Base-by-base conservation (phyloP, 2,113 vertebrate genomes). In the Hippocampus mohnikei region DNA sequence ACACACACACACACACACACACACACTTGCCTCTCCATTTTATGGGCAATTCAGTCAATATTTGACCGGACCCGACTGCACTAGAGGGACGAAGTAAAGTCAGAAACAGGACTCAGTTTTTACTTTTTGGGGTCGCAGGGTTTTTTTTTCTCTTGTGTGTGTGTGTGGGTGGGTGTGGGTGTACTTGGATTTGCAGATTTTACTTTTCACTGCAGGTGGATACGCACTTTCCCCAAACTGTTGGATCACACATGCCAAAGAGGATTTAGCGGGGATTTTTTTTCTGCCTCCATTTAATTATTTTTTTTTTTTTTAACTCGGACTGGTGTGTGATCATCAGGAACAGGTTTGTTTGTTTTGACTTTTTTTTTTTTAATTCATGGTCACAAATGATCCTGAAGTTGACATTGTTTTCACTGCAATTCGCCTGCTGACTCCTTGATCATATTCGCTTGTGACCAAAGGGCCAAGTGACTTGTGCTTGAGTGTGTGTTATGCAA, bases 271-370 rank as follows among this genome's bases (percentile, higher is more conserved):
- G 37, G 21, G 21, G 21, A 21, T 70, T 71, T 78, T 62, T 46
- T 68, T 25, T 18, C 25, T 37, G 18, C 33, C 15, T 67, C 70
- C 74, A 15, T 75, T 80, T 64, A 46, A 62, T 73, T 77, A 66
- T 62, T 71, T 67, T 79, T 88, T 37, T 37, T 33, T 33, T 33
- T 37, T 89, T 85, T 85, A 85, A 90, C 84, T 71, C 74, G 74
- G 83, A 85, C 82, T 83, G 55, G 74, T 72, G 73, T 74, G 64
- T 63, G 66, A 41, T 56, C 86, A 75, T 56, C 86, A 75, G 44
- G 70, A 75, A 88, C 78, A 93, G 91, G 92, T 93, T 86, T 84
- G 91, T 92, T 85, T 85, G 80, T 79, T 87, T 56, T 82, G 27
- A 87, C 81, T 84, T 85, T 82, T 81, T 61, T 69, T 44, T 13